Evolutionary conservation across 2,113 vertebrate genomes (phyloP).

Genomic region (Colius striatus): DNA sequence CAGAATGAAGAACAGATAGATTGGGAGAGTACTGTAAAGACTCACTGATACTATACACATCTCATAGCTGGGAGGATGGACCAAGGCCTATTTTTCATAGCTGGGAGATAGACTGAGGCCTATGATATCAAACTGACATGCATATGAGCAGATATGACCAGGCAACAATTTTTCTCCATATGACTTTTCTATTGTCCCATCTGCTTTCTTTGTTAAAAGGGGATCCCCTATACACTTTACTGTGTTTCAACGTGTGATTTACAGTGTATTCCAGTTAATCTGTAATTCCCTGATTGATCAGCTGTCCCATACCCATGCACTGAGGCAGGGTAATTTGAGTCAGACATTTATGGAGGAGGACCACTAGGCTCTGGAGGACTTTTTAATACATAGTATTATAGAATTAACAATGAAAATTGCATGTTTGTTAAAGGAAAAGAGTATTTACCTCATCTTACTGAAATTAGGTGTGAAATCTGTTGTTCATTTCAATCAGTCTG

Average conservation of each 20-base stretch:
- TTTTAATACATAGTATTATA: neutral
- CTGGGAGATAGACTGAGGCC: neutral
- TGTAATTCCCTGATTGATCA: neutral
- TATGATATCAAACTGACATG: neutral
- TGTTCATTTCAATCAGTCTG: neutral
- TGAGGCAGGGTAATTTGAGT: neutral
- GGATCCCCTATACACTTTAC: neutral
- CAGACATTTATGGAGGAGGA: neutral
- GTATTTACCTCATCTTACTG: neutral
- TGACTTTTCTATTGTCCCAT: neutral
- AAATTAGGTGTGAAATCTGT: constrained; percentile 19
- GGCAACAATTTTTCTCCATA: neutral
- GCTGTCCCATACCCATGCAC: neutral
- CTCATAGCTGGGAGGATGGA: neutral
- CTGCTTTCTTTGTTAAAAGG: neutral
- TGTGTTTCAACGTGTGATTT: neutral
- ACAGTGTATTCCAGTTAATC: neutral
- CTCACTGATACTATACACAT: neutral
- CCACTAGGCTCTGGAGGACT: neutral
- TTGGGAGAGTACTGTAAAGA: neutral
- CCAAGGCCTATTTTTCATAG: neutral
- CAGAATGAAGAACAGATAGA: neutral
- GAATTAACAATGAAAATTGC: neutral
- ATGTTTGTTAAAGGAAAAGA: neutral
- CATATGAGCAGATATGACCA: neutral